Percentiles rank a stretch among this genome's conserved stretches.
Conservation (phyloP, 2,888 invertebrate genomes). For the Agrotis ipsilon region DNA sequence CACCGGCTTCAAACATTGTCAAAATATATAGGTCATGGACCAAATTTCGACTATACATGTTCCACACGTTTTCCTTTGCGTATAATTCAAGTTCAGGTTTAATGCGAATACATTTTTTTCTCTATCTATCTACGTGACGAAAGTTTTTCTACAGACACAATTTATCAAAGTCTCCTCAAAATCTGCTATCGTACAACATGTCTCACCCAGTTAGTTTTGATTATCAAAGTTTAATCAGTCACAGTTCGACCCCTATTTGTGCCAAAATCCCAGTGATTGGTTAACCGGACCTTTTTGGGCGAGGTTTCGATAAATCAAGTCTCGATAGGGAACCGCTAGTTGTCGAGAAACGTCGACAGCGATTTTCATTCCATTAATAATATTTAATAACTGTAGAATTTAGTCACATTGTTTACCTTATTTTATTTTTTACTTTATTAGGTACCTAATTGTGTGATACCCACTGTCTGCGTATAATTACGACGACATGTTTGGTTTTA, state of each 20-base stretch:
- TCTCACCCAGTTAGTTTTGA: neutral
- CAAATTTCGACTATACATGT: neutral
- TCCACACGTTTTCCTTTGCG: too few species aligned
- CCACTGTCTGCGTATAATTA: neutral
- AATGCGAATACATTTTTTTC: too few species aligned
- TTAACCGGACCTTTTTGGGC: slow-evolving; percentile 1
- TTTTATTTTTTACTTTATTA: too few species aligned
- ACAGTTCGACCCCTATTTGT: slow-evolving; percentile 12
- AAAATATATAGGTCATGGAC: too few species aligned
- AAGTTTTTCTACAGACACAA: neutral
- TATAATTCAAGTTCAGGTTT: too few species aligned
- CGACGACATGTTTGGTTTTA: neutral
- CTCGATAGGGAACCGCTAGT: slow-evolving; percentile 9
- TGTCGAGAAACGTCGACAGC: neutral
- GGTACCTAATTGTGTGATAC: neutral
- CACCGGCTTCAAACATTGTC: too few species aligned
- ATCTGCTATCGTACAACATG: neutral
- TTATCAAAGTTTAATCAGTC: slow-evolving; percentile 20
- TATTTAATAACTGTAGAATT: neutral
- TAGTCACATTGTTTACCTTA: neutral
- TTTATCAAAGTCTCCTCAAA: neutral
- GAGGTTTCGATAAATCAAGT: slow-evolving; percentile 27
- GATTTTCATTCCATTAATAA: neutral
- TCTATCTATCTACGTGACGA: too few species aligned
- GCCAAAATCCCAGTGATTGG: slow-evolving; percentile 15